phyloP scores from a whole-genome alignment of 2,113 vertebrate genomes.

The Edolisoma coerulescens region DNA sequence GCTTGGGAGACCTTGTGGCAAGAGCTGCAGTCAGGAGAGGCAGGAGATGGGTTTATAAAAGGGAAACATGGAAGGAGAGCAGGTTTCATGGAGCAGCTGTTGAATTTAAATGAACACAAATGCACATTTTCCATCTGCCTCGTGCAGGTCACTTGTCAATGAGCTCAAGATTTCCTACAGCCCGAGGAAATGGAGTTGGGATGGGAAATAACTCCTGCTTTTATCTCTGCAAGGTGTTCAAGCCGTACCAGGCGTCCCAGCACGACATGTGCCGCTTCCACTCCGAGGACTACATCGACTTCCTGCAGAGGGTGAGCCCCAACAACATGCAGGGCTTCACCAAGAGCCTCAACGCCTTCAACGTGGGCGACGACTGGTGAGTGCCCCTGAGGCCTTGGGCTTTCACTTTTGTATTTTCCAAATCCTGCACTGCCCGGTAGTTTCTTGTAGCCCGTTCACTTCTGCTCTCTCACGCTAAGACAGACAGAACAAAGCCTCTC shows the following conservation, averaged over 20 bases:
- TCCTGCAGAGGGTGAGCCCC: constrained; percentile 96
- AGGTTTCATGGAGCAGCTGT: not conserved
- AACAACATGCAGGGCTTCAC: constrained; percentile 99
- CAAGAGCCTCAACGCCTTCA: constrained; percentile 98
- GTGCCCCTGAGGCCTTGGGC: too few species aligned
- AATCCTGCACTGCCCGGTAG: too few species aligned
- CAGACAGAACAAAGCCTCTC: too few species aligned
- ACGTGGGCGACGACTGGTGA: constrained; percentile 97
- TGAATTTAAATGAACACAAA: not conserved
- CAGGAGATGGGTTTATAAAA: not conserved
- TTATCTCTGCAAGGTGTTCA: constrained; percentile 84
- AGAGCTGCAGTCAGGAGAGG: not conserved
- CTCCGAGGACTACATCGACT: constrained; percentile 98
- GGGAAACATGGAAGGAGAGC: not conserved
- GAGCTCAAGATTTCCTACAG: not conserved
- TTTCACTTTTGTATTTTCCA: too few species aligned
- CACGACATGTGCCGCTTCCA: constrained; percentile 99
- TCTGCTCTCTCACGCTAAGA: too few species aligned
- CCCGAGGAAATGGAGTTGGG: rapidly evolving
- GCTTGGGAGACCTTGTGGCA: not conserved
- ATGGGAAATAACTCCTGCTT: not conserved
- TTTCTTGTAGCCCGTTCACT: too few species aligned
- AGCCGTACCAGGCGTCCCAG: constrained; percentile 96
- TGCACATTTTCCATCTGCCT: rapidly evolving
- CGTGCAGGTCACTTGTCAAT: rapidly evolving